These are phyloP conservation scores for Brachypalpus laphriformis DNA, from an alignment of 2,888 invertebrate species.

Conservation along the genomic window DNA sequence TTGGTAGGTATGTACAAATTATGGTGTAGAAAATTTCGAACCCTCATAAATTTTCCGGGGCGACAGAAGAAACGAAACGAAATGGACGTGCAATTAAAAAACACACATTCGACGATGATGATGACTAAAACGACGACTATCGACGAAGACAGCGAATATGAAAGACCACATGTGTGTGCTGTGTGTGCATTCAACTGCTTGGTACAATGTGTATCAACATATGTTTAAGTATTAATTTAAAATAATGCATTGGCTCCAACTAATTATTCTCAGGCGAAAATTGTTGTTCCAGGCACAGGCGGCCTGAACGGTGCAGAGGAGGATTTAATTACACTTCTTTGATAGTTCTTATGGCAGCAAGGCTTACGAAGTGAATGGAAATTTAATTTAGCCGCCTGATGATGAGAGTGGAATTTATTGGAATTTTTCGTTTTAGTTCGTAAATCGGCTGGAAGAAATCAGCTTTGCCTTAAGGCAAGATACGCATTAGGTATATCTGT, in stretches of 20 bases:
- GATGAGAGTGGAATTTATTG: slow-evolving; percentile 70
- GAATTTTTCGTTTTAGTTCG: slow-evolving; percentile 49
- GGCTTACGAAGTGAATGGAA: slow-evolving; percentile 63
- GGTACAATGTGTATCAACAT: slow-evolving; percentile 64
- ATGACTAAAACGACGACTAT: slow-evolving; percentile 54
- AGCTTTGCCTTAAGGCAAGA: slow-evolving; percentile 24
- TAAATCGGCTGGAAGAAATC: slow-evolving; percentile 26
- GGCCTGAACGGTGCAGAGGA: slow-evolving; percentile 47
- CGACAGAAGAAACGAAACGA: slow-evolving; percentile 69
- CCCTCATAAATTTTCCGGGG: slow-evolving; percentile 68
- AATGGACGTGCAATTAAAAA: slow-evolving; percentile 73
- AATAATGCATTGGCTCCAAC: slow-evolving; percentile 66
- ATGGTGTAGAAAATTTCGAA: slow-evolving; percentile 69
- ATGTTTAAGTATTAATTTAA: slow-evolving; percentile 70
- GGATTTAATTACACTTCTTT: slow-evolving; percentile 68
- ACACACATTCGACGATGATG: slow-evolving; percentile 65
- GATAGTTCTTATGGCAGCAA: slow-evolving; percentile 46
- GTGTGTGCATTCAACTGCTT: slow-evolving; percentile 46
- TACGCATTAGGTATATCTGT: not conserved
- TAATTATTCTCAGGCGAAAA: slow-evolving; percentile 70
- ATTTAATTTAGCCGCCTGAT: slow-evolving; percentile 58
- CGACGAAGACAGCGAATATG: slow-evolving; percentile 41
- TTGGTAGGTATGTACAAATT: slow-evolving; percentile 53
- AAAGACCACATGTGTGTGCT: slow-evolving; percentile 1
- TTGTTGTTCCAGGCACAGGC: slow-evolving; percentile 48